phyloP scores from a whole-genome alignment of 2,113 vertebrate genomes.

The Ictalurus punctatus region DNA sequence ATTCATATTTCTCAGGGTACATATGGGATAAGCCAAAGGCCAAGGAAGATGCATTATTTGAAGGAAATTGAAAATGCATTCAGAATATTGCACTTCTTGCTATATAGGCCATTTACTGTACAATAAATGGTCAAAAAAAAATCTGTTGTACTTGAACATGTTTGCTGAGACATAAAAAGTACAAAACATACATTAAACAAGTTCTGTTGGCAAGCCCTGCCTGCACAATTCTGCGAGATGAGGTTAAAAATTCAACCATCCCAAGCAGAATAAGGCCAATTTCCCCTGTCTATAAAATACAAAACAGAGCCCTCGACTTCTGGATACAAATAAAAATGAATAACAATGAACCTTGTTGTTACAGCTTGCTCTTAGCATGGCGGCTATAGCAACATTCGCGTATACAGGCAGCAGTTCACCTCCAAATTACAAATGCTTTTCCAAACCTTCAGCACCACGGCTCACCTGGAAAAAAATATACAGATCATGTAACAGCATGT shows the following conservation, averaged over 20 bases:
- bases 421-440: not conserved
- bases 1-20: not conserved
- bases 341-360: not conserved
- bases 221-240: not conserved
- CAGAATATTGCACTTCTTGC: not conserved
- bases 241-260: not conserved
- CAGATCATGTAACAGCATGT: not conserved
- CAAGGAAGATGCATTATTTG: slow-evolving; percentile 1
- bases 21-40: not conserved
- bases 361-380: not conserved
- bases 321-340: not conserved
- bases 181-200: not conserved
- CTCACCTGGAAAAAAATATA: not conserved
- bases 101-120: not conserved
- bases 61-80: not conserved
- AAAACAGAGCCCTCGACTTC: not conserved
- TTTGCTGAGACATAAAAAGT: not conserved
- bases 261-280: not conserved
- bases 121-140: not conserved
- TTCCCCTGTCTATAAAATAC: not conserved
- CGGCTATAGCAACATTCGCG: not conserved
- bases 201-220: not conserved
- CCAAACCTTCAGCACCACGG: not conserved
- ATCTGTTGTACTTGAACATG: not conserved
- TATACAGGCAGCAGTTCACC: not conserved